phyloP scores from a whole-genome alignment of 2,888 invertebrate species.

The Norana najaformis region DNA sequence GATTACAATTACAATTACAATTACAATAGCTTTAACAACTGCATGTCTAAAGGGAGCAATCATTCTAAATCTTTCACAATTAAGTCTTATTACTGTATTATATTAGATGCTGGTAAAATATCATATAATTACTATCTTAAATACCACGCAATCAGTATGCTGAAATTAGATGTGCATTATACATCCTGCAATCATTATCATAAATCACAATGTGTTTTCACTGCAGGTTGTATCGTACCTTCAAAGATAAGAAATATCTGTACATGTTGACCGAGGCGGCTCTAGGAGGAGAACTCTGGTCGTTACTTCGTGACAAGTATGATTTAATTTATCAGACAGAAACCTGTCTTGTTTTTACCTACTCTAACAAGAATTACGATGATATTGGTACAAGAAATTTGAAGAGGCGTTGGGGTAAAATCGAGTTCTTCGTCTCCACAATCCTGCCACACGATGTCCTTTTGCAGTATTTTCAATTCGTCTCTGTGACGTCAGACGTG shows the following conservation, averaged over 20 bases:
- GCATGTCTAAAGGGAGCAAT: neutral
- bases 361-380: neutral
- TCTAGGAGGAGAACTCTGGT: slow-evolving; percentile 97
- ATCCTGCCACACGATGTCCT: neutral
- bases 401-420: neutral
- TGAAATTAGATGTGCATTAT: neutral
- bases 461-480: neutral
- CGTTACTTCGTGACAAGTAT: slow-evolving; percentile 75
- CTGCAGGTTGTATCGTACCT: slow-evolving; percentile 81
- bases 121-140: neutral
- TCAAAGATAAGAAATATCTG: slow-evolving; percentile 92
- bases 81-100: neutral
- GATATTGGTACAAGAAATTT: neutral
- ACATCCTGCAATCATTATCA: neutral
- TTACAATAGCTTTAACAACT: neutral
- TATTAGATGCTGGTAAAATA: neutral
- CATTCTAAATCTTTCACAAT: neutral
- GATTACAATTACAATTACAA: too few relatives aligned
- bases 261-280: slow-evolving; percentile 99
- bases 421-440: neutral
- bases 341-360: neutral
- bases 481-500: neutral
- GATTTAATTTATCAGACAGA: slow-evolving; percentile 38
- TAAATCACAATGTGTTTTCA: neutral
- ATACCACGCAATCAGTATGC: neutral